These are phyloP conservation scores for Hapalemur alaotrensis DNA, from an alignment of 2,797 vertebrate genomes.

Conservation along the genomic window DNA sequence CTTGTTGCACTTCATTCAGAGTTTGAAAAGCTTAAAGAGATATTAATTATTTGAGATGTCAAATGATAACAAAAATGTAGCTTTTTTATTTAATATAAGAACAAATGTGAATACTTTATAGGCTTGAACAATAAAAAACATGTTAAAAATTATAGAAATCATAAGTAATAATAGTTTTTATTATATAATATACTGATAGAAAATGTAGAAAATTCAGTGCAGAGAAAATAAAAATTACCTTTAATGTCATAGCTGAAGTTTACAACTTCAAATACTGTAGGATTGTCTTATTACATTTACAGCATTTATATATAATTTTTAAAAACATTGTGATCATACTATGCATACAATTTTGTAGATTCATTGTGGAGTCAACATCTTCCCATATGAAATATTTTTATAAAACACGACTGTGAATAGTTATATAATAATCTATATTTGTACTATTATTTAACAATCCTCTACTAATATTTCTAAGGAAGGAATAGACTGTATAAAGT, in stretches of 20 bases:
- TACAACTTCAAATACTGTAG: not conserved
- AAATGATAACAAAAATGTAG: not conserved
- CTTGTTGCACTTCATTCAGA: not conserved
- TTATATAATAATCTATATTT: not conserved
- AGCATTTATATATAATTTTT: not conserved
- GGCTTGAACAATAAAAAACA: not conserved
- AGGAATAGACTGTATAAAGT: not conserved
- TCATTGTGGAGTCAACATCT: not conserved
- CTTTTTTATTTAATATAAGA: not conserved
- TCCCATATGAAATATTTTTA: not conserved
- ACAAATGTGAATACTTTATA: not conserved
- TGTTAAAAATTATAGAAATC: not conserved
- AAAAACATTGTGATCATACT: not conserved
- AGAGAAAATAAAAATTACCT: not conserved
- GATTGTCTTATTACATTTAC: not conserved
- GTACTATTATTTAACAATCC: not conserved
- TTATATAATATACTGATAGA: not conserved
- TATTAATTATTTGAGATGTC: not conserved
- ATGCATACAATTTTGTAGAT: not conserved
- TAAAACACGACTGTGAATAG: not conserved
- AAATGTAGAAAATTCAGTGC: not conserved
- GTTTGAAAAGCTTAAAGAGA: slow-evolving; percentile 1
- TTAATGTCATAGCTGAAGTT: not conserved
- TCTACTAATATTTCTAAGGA: not conserved
- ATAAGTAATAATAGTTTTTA: not conserved